Base-by-base conservation (phyloP, 2,113 vertebrate genomes). In the Callipepla squamata region DNA sequence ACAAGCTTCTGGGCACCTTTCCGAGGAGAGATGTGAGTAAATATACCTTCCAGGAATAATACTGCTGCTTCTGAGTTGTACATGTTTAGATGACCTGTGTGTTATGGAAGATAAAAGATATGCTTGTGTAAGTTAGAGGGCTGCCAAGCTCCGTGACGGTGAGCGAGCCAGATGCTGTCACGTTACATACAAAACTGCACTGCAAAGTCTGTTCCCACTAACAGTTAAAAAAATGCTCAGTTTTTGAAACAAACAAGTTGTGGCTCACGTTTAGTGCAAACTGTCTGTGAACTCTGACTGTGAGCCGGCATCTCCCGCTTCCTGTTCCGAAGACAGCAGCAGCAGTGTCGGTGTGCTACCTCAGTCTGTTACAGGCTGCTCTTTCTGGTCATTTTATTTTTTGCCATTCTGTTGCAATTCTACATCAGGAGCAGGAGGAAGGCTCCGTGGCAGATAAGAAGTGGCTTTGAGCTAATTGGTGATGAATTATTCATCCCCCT, bases 1-100 rank as follows among this genome's bases (percentile, higher is more conserved):
- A 99, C 97, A 99, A 99, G 97, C 97, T 99, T 95, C 98, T 99
- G 97, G 99, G 99, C 96, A 99, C 99, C 98, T 99, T 99, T 97
- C 99, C 99, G 32, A 98, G 99, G 97, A 99, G 98, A 99, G 99
- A 99, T 95, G 99, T 99, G 96, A 98, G 97, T 98, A 96, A 94
- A 93, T 18, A 1, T 7, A 23, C 30, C 57, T 96, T 95, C 61
- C 66, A 57, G 72, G 55, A 62, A n/a, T 51, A 42, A 81, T 76
- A 16, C 3, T 21, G 3, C 72, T 84, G 3, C 12, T 66, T 85
- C 45, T 92, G 75, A 30, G 25, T 50, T 13, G 50, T 55, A 5
- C 38, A 2, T 50, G 28, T 65, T 44, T 72, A n/a, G 45, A 30
- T 70, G 66, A 21, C 8, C 14, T 2, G 34, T 38, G 9, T 61